A percentile compares a stretch with the other conserved stretches of the same genome.
phyloP scores from a whole-genome alignment of 2,113 vertebrate genomes.

The Clarias magur region DNA sequence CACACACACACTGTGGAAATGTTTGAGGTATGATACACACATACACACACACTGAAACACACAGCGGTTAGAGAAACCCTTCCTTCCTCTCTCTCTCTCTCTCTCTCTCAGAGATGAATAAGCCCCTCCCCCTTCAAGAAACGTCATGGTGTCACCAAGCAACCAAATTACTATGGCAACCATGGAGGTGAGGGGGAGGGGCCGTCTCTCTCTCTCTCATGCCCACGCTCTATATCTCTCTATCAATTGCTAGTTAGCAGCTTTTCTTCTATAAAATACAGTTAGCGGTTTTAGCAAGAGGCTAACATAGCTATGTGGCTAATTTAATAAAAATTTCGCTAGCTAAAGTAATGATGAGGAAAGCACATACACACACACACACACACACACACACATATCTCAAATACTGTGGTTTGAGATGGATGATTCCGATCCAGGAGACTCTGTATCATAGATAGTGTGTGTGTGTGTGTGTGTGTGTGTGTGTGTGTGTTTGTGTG shows the following conservation, averaged over 20 bases:
- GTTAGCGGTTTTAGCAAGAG: background rate
- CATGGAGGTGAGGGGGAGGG: conserved; percentile 40
- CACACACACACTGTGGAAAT: background rate
- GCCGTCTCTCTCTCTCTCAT: conserved; percentile 24
- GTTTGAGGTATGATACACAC: background rate
- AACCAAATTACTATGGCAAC: conserved; percentile 1
- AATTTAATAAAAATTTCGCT: background rate
- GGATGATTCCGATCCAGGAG: background rate
- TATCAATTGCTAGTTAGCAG: background rate
- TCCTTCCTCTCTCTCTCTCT: background rate
- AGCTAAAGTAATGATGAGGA: background rate
- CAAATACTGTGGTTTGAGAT: background rate
- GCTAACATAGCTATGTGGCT: background rate
- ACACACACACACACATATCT: background rate
- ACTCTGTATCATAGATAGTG: background rate
- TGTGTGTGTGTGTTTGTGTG: background rate
- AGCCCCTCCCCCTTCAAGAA: conserved; percentile 5
- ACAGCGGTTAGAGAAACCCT: background rate
- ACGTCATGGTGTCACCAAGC: conserved; percentile 1
- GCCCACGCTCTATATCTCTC: background rate
- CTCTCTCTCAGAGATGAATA: background rate
- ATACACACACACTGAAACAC: background rate
- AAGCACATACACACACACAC: background rate
- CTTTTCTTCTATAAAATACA: too few relatives aligned
- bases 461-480: background rate